Conservation (phyloP, 1,140 invertebrate species). For the Drosophila kurseongensis region DNA sequence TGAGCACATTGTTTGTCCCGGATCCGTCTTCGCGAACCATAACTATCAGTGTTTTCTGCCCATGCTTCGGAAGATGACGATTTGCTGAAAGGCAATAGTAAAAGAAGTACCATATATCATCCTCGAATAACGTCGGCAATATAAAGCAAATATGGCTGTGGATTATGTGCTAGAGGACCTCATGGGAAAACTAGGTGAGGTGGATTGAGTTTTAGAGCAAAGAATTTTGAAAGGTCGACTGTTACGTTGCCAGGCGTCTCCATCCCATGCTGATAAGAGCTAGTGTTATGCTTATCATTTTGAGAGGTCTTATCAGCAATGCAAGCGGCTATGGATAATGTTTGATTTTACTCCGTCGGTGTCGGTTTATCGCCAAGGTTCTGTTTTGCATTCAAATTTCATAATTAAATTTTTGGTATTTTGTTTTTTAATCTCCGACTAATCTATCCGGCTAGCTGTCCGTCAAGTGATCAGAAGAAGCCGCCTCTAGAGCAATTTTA, state of each 20-base stretch:
- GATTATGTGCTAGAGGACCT: slow-evolving; percentile 88
- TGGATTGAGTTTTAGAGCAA: background rate
- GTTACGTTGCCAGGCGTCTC: slow-evolving; percentile 37
- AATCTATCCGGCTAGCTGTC: slow-evolving; percentile 10
- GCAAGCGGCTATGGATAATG: slow-evolving; percentile 28
- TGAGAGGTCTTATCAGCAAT: slow-evolving; percentile 22
- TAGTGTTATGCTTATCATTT: slow-evolving; percentile 16
- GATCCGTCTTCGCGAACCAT: slow-evolving; percentile 5
- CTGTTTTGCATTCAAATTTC: slow-evolving; percentile 21
- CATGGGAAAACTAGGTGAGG: slow-evolving; percentile 88
- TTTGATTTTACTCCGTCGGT: slow-evolving; percentile 10
- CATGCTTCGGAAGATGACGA: slow-evolving; percentile 23
- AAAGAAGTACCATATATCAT: slow-evolving; percentile 8
- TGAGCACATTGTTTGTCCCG: slow-evolving; percentile 30
- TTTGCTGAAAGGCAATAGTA: slow-evolving; percentile 7
- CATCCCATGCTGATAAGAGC: slow-evolving; percentile 25
- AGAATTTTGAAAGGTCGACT: slow-evolving; percentile 26
- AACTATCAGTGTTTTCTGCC: slow-evolving; percentile 16
- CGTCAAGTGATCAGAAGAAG: slow-evolving; percentile 44
- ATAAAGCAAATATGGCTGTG: slow-evolving; percentile 85
- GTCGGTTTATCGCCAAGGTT: background rate
- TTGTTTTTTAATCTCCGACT: slow-evolving; percentile 11
- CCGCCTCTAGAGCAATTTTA: slow-evolving; percentile 59
- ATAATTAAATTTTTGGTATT: slow-evolving; percentile 34
- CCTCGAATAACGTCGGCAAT: background rate